Evolutionary conservation across 2,888 invertebrate genomes (phyloP).

Genomic region (Tetramorium bicarinatum): DNA sequence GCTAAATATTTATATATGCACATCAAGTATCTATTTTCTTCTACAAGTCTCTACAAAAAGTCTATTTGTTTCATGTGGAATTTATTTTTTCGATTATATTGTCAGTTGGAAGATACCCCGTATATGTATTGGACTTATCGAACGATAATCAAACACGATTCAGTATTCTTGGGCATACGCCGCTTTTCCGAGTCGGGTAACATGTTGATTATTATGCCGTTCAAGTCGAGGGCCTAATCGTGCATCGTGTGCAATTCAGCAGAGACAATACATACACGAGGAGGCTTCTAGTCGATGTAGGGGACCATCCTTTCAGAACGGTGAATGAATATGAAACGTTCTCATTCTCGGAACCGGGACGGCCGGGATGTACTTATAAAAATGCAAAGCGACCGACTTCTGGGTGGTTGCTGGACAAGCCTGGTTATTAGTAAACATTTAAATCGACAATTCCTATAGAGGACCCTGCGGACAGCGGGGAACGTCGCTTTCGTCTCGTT

Average conservation of each 20-base stretch:
- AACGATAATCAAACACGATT: neutral
- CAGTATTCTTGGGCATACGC: constrained; percentile 2
- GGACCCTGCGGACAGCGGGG: constrained; percentile 74
- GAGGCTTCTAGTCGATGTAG: constrained; percentile 41
- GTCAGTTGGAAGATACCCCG: neutral
- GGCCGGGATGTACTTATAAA: constrained; percentile 84
- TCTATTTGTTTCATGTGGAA: neutral
- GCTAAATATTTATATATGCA: neutral
- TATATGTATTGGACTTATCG: neutral
- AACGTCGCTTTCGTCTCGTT: constrained; percentile 70
- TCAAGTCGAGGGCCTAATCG: constrained; percentile 63
- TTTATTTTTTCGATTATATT: neutral
- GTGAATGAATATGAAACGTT: constrained; percentile 84
- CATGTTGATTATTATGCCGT: constrained; percentile 65
- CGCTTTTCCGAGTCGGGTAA: constrained; percentile 13
- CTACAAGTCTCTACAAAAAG: neutral
- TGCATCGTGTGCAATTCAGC: constrained; percentile 59
- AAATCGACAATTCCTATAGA: constrained; percentile 85
- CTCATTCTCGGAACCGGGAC: constrained; percentile 80
- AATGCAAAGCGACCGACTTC: constrained; percentile 86
- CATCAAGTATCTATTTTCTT: neutral
- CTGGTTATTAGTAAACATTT: constrained; percentile 87
- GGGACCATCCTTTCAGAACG: constrained; percentile 56
- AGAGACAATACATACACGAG: constrained; percentile 68
- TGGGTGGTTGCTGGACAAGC: constrained; percentile 86